Evolutionary conservation across 2,888 invertebrate genomes (phyloP), one percentile per base, ranked within the genome.

Genomic region (Podotricha telesiphe): DNA sequence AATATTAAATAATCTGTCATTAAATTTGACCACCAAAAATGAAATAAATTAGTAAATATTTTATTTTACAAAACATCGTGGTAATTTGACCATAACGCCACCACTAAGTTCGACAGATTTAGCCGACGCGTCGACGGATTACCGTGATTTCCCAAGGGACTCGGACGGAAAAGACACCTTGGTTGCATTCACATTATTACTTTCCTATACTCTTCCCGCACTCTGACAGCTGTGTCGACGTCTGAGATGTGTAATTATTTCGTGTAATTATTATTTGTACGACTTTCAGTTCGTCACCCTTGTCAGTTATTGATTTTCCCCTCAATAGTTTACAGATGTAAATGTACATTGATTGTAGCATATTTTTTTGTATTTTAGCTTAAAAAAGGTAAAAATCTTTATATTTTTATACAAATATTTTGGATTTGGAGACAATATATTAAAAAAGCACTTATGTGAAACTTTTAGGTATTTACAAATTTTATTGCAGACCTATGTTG

Each of bases 111-210:
- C 76, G 82, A 86, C 82, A 84, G 92, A 85, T 91, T 90, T 89
- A 88, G 83, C 76, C 82, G 84, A 77, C 81, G 87, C 83, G 84
- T 81, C 82, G 87, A 86, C 84, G 92, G 93, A 89, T 93, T 91
- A 93, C 88, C 82, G 89, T 88, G 93, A 93, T 93, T 93, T 93
- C 93, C 93, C 92, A 87, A 77, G 91, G 90, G 92, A 85, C 81
- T 83, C 85, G 85, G 86, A 88, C 87, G 86, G 84, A 89, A 91
- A 91, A 91, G 91, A 91, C 91, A 91, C 90, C 92, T 91, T 83
- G 77, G 83, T 80, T 84, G 86, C 89, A 89, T 90, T 85, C 80
- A 80, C 86, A 82, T 85, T 91, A 92, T 92, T 92, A 90, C 91
- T 92, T 91, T 89, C 82, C 86, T 85, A 89, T 90, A 83, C 82